Evolutionary conservation across 2,888 invertebrate species (phyloP), one percentile per base, ranked within the genome.

Genomic region (Leucophenga maculata): DNA sequence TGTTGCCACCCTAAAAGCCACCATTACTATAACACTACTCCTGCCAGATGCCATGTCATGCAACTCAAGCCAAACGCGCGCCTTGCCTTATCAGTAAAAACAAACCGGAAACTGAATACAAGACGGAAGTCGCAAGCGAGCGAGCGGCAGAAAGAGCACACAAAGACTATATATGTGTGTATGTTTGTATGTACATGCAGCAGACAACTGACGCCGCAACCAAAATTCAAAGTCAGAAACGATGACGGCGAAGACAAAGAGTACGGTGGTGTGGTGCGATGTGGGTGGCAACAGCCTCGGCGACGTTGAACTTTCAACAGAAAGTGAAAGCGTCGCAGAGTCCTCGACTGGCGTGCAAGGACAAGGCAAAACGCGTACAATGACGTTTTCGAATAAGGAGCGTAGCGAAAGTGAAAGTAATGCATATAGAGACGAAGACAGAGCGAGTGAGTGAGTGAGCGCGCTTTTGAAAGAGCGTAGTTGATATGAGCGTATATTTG

Each of bases 41-140:
- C 18, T n/a, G 2, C 6, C 16, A 16, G 1, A 48, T 50, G 13
- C 50, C 26, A 59, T 11, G n/a, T 26, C 59, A 59, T 32, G 59
- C 59, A 26, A 59, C 59, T n/a, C 57, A 57, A 57, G 57, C 14
- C 18, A 26, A 57, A 54, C 18, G 9, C 54, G 22, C 54, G 22
- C 26, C 31, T 14, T 77, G 80, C 80, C 84, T 80, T 80, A 80
- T 80, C 80, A 80, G 80, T 77, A 78, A 79, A 85, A 78, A 78
- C 77, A 77, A 80, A 83, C 85, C 85, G 86, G 86, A 86, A 86
- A 82, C 81, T 72, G 80, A 66, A 73, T 73, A 77, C 73, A 78
- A 75, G 75, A 82, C 83, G 85, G 85, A 85, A 85, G 82, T 83
- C 72, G 72, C 69, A 65, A 73, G 70, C 71, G 74, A 68, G 69